These are phyloP conservation scores for Microcebus jonahi DNA, from an alignment of 2,113 vertebrate genomes.

Conservation along the genomic window DNA sequence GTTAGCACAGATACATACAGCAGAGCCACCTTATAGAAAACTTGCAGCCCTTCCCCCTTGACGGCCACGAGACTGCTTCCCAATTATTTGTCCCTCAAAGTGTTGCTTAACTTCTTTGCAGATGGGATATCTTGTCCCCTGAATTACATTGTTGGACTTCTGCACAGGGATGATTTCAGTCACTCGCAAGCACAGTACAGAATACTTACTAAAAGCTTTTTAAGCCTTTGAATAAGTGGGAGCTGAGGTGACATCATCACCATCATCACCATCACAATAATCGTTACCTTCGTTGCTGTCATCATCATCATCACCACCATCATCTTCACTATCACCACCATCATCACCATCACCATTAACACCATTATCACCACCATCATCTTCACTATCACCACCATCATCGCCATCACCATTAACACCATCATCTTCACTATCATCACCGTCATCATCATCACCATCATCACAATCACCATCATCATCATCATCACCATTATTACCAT, in stretches of 20 bases:
- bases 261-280: fast-evolving
- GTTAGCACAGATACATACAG: fast-evolving
- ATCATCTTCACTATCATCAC: too few relatives aligned
- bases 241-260: neutral
- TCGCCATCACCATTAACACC: too few relatives aligned
- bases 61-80: neutral
- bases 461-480: fast-evolving
- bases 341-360: fast-evolving
- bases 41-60: fast-evolving
- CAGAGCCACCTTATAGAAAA: neutral
- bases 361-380: neutral
- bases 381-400: too few relatives aligned
- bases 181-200: neutral
- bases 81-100: neutral
- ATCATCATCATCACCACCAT: fast-evolving
- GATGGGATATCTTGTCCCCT: neutral
- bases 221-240: neutral
- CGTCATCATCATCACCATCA: too few relatives aligned
- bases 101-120: neutral
- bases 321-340: fast-evolving
- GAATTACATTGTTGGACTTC: neutral
- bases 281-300: fast-evolving
- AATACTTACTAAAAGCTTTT: neutral
- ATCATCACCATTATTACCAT: fast-evolving
- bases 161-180: fast-evolving